These are phyloP conservation scores for Drosophila subsilvestris DNA, from an alignment of 2,888 invertebrate genomes.

Conservation along the genomic window DNA sequence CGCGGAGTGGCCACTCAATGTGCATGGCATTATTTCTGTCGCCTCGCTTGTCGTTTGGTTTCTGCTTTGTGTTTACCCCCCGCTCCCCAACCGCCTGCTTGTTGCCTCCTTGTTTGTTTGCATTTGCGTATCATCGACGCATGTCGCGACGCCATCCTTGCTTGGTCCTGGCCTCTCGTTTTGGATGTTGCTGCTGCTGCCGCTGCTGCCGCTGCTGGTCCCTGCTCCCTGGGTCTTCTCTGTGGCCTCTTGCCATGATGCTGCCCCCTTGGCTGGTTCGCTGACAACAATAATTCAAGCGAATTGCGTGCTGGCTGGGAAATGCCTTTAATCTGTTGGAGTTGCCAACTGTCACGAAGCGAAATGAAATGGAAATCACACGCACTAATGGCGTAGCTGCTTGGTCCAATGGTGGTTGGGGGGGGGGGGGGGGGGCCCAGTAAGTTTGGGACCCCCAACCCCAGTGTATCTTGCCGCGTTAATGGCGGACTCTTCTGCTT, in stretches of 20 bases:
- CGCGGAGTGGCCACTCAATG: constrained; percentile 40
- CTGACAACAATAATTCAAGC: constrained; percentile 77
- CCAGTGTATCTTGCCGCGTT: constrained; percentile 11
- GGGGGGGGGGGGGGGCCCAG: not conserved
- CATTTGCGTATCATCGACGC: constrained; percentile 80
- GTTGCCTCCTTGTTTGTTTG: constrained; percentile 70
- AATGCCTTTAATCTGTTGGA: constrained; percentile 84
- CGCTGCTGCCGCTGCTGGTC: constrained; percentile 1
- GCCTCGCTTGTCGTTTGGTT: constrained; percentile 12
- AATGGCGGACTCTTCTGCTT: constrained; percentile 50
- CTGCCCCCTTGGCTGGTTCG: constrained; percentile 40
- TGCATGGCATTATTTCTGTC: constrained; percentile 58
- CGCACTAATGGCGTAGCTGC: constrained; percentile 73
- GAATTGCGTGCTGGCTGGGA: constrained; percentile 78
- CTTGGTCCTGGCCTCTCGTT: constrained; percentile 30
- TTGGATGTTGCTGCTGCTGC: not conserved
- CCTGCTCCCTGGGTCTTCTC: constrained; percentile 24
- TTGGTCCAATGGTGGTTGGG: not conserved
- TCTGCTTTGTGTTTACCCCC: constrained; percentile 22
- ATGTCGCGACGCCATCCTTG: constrained; percentile 66
- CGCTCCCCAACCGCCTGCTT: constrained; percentile 5
- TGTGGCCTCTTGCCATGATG: constrained; percentile 12
- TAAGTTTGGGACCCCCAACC: not conserved
- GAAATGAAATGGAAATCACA: constrained; percentile 81
- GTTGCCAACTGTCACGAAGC: constrained; percentile 83